These are phyloP conservation scores for Zaprionus taronus DNA, from an alignment of 1,140 invertebrate genomes.

Conservation along the genomic window DNA sequence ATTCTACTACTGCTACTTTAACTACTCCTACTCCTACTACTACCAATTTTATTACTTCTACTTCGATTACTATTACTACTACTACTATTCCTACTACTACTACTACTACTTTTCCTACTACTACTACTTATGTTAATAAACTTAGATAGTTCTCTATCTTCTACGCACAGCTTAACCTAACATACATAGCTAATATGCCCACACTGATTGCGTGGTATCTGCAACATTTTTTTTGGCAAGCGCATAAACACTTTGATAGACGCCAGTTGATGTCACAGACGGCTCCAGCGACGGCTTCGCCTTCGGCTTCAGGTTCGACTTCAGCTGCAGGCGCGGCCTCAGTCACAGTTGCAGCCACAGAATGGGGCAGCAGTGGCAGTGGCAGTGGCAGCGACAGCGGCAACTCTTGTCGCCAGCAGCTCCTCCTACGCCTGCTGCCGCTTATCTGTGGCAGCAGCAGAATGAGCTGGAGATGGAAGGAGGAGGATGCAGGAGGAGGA, in stretches of 20 bases:
- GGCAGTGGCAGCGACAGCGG: neutral
- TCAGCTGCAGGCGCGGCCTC: slow-evolving; percentile 10
- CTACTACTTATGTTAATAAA: no score
- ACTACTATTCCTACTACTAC: no score
- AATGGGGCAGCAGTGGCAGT: neutral
- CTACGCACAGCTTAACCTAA: neutral
- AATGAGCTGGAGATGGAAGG: neutral
- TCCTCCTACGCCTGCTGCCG: slow-evolving; percentile 41
- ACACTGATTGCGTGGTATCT: neutral
- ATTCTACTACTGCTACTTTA: no score
- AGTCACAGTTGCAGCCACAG: neutral
- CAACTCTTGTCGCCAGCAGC: slow-evolving; percentile 16
- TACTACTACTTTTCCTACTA: no score
- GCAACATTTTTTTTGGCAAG: slow-evolving; percentile 21
- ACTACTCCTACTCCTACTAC: no score
- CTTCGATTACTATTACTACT: no score
- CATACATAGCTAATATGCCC: neutral
- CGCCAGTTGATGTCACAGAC: slow-evolving; percentile 54
- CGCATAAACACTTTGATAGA: slow-evolving; percentile 57
- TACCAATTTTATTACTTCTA: no score
- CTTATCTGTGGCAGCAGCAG: slow-evolving; percentile 46
- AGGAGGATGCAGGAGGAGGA: neutral
- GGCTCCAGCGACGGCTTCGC: neutral
- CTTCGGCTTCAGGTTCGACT: neutral
- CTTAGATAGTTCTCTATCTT: no score